Evolutionary conservation across 53 echinoderm and acorn worm species (phyloP).

Genomic region (Astropecten irregularis): DNA sequence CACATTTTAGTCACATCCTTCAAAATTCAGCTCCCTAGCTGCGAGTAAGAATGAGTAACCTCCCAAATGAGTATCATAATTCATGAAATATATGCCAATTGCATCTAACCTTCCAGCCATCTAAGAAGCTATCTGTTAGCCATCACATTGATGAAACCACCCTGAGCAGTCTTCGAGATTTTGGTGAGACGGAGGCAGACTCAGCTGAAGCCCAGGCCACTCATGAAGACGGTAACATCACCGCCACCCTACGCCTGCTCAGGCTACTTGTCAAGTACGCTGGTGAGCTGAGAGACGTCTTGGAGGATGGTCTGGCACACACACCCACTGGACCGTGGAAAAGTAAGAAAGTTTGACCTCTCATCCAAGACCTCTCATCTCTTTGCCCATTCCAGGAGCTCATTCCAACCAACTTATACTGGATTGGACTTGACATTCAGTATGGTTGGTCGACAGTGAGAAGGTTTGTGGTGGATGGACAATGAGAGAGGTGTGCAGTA

Average conservation of each 20-base stretch:
- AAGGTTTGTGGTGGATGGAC: no score
- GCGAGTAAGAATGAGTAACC: no score
- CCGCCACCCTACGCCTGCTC: conserved; percentile 86
- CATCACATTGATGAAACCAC: not conserved
- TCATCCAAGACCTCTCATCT: no score
- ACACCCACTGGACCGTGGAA: conserved; percentile 99
- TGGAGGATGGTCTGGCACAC: conserved; percentile 91
- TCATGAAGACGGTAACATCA: conserved; percentile 95
- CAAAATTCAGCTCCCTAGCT: no score
- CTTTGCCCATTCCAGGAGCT: not conserved
- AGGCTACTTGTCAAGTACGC: conserved; percentile 94
- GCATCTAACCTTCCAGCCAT: no score
- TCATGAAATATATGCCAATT: no score
- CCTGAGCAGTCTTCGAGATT: conserved; percentile 24
- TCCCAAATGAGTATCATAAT: no score
- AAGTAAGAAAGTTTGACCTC: conserved; percentile 70
- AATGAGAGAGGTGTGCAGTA: no score
- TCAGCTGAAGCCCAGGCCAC: conserved; percentile 40
- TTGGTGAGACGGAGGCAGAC: conserved; percentile 29
- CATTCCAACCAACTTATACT: not conserved
- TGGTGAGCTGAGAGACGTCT: conserved; percentile 84
- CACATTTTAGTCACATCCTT: no score
- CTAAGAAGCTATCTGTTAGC: conserved; percentile 2
- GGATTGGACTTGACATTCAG: not conserved
- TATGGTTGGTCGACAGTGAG: no score